A percentile compares a stretch with the other conserved stretches of the same genome.
phyloP scores from a whole-genome alignment of 2,113 vertebrate species.

The Leucosticte australis region DNA sequence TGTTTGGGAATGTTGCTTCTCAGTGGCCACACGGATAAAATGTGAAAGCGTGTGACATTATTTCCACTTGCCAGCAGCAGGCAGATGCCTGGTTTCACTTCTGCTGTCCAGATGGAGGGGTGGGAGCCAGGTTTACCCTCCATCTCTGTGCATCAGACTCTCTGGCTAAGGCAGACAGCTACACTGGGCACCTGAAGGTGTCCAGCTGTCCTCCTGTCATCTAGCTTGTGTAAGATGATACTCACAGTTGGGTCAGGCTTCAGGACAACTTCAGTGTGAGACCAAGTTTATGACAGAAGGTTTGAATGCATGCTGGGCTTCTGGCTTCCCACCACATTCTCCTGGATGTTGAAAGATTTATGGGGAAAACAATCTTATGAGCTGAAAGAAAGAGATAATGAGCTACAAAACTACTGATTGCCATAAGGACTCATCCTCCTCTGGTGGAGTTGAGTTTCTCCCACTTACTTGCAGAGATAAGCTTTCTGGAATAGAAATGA shows the following conservation, averaged over 20 bases:
- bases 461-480: background rate
- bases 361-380: background rate
- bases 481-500: background rate
- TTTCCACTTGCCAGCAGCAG: background rate
- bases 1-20: background rate
- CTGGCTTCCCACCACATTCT: background rate
- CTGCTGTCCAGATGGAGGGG: background rate
- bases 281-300: background rate
- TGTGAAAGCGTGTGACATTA: background rate
- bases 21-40: background rate
- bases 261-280: background rate
- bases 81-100: background rate
- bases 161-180: background rate
- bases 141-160: background rate
- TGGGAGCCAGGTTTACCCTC: background rate
- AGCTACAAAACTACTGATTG: background rate
- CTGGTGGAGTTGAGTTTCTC: background rate
- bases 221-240: background rate
- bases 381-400: background rate
- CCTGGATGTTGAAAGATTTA: slow-evolving; percentile 17
- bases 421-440: background rate
- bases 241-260: background rate
- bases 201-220: background rate
- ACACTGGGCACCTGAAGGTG: background rate
- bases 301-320: background rate